Evolutionary conservation across 2,797 vertebrate genomes (phyloP), one percentile per base, ranked within the genome.

Genomic region (Neosalanx taihuensis): DNA sequence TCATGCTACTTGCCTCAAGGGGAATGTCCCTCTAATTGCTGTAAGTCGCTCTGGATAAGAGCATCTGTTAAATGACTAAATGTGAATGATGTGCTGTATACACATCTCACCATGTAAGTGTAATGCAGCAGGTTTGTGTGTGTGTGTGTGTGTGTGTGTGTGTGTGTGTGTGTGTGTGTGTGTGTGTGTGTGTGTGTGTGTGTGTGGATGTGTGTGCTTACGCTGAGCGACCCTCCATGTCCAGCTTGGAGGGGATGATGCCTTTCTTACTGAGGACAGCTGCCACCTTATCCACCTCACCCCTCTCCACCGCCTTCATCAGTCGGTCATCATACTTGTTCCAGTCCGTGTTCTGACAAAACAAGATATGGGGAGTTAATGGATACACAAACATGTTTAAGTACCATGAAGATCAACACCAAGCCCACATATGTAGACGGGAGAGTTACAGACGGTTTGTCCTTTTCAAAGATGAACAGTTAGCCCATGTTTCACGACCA

Each of bases 301-400:
- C 93, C 31, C 96, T 94, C 63, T 99, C 98, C 67, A 98, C 97
- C 3, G 97, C 97, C 89, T 98, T 98, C 97, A 99, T 97, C 57
- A 59, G 20, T 3, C 57, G 23, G 18, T 59, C 57, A 6, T 59
- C 57, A 59, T 59, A 10, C 57, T 99, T 99, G 91, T 89, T 99
- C 98, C 98, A 99, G 87, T 99, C 98, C 35, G 95, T 92, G 83
- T 94, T 95, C 90, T 96, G 90, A 56, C 1, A 76, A 63, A 72
- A 69, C 65, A 67, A 18, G 72, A 18, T 18, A n/a, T 51, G 69
- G 73, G 81, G 74, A 64, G 63, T 79, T 78, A 79, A 73, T 69
- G 76, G 64, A 71, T 64, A 67, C 53, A 69, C 41, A 83, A 88
- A 67, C 75, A 80, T 78, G 77, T 74, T 73, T 46, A 46, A 46